phyloP scores from a whole-genome alignment of 2,113 vertebrate genomes.

The Synchiropus splendidus region DNA sequence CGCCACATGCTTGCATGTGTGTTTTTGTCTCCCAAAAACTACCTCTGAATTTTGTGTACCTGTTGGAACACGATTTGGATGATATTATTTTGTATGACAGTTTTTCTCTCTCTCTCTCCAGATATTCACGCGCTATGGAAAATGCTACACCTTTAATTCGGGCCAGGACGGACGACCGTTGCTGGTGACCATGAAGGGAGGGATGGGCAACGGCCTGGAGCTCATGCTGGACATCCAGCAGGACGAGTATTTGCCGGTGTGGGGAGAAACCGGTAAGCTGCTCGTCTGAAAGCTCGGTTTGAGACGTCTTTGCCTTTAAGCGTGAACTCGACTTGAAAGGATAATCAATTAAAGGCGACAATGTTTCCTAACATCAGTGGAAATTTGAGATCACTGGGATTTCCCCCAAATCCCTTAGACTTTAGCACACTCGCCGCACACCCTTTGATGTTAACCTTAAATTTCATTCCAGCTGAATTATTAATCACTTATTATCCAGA shows the following conservation, averaged over 20 bases:
- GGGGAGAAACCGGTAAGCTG: slow-evolving; percentile 91
- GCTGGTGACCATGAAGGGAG: slow-evolving; percentile 88
- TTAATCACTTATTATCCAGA: too few species aligned
- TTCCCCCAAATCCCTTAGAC: slow-evolving; percentile 5
- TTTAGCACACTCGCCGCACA: not conserved
- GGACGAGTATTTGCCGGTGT: slow-evolving; percentile 93
- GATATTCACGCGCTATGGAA: slow-evolving; percentile 97
- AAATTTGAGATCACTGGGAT: slow-evolving; percentile 8
- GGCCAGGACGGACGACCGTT: slow-evolving; percentile 82
- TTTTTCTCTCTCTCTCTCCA: slow-evolving; percentile 44
- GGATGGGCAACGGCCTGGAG: slow-evolving; percentile 94
- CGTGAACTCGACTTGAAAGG: slow-evolving; percentile 3
- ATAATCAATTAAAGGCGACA: slow-evolving; percentile 12
- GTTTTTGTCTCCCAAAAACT: too few species aligned
- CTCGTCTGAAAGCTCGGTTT: slow-evolving; percentile 3
- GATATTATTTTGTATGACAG: not conserved
- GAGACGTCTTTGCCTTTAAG: slow-evolving; percentile 5
- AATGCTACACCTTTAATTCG: slow-evolving; percentile 96
- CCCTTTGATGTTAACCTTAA: not conserved
- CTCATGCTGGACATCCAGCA: slow-evolving; percentile 98
- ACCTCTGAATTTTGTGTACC: too few species aligned
- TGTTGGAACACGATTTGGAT: too few species aligned
- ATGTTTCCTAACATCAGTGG: slow-evolving; percentile 5
- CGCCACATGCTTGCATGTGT: too few species aligned
- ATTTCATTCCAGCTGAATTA: too few species aligned